Conservation (phyloP, 2,797 vertebrate genomes). For the Poecilia picta region DNA sequence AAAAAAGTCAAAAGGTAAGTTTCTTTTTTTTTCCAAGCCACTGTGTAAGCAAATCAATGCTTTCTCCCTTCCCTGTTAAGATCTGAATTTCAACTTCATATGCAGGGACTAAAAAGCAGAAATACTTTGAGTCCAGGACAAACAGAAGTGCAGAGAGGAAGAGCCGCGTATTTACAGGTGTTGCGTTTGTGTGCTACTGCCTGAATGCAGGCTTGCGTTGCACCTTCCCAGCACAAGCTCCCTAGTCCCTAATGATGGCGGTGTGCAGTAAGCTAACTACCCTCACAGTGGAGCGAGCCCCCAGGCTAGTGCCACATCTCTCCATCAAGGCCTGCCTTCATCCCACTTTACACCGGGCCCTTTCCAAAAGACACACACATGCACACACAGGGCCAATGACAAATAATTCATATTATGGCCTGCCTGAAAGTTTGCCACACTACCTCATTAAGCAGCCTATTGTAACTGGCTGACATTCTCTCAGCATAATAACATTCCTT, state of each 20-base stretch:
- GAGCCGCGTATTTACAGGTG: slow-evolving; percentile 62
- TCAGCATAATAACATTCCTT: slow-evolving; percentile 76
- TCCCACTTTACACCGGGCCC: slow-evolving; percentile 82
- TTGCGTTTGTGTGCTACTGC: slow-evolving; percentile 65
- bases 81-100: slow-evolving; percentile 20
- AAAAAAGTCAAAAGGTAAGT: not conserved
- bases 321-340: slow-evolving; percentile 85
- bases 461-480: slow-evolving; percentile 79
- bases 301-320: slow-evolving; percentile 86
- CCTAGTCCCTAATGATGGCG: slow-evolving; percentile 84
- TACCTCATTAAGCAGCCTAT: slow-evolving; percentile 80
- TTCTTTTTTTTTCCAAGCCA: not conserved
- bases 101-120: slow-evolving; percentile 25
- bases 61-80: slow-evolving; percentile 4
- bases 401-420: slow-evolving; percentile 85
- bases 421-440: slow-evolving; percentile 81
- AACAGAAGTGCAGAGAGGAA: slow-evolving; percentile 27
- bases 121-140: slow-evolving; percentile 40
- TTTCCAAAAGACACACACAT: slow-evolving; percentile 78
- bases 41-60: not conserved
- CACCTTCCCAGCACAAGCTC: slow-evolving; percentile 76
- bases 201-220: slow-evolving; percentile 67
- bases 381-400: slow-evolving; percentile 72
- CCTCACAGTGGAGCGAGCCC: slow-evolving; percentile 84
- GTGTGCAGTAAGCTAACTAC: slow-evolving; percentile 84